Evolutionary conservation across 2,888 invertebrate species (phyloP), one percentile per base, ranked within the genome.

Genomic region (Leptopilina drosophilae): DNA sequence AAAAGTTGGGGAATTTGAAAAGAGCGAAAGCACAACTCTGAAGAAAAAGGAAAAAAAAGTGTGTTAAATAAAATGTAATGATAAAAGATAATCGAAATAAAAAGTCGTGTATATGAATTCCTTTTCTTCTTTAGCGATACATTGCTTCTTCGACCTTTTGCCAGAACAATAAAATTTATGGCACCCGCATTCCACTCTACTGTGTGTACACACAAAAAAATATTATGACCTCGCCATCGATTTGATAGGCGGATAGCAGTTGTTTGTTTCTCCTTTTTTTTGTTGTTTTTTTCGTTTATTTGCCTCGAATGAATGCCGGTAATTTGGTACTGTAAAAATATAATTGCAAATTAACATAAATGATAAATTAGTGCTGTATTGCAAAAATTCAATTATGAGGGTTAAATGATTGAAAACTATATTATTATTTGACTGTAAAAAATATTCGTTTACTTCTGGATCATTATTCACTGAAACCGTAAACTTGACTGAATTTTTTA

Each of bases 181-280:
- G 73, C 56, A 73, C 56, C 73, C 73, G 73, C 73, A 73, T 56
- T 73, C 40, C 56, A 33, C 56, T 73, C 56, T 56, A 56, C 49
- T 1, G 2, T 53, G 46, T 53, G 14, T 9, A 49, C 20, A 49
- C 0, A 62, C 62, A 62, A 62, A 15, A 62, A 53, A 15, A 69
- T 26, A 8, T 53, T 14, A 69, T 69, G 69, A 49, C 42, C 69
- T 69, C 20, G 26, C 20, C 20, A 69, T 69, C 69, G 26, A 69
- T 53, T 73, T 73, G 40, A 64, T 64, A 64, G 26, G 33, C 64
- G 40, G 64, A 64, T n/a, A 56, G 33, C 14, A 56, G 20, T 69
- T 69, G 20, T 69, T 69, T 33, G 33, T 33, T 56, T 33, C 12
- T 49, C 40, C n/a, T 73, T 56, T 1, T 56, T 73, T 26, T 26